These are phyloP conservation scores for Ericerus pela DNA, from an alignment of 1,140 invertebrate species.

Conservation along the genomic window DNA sequence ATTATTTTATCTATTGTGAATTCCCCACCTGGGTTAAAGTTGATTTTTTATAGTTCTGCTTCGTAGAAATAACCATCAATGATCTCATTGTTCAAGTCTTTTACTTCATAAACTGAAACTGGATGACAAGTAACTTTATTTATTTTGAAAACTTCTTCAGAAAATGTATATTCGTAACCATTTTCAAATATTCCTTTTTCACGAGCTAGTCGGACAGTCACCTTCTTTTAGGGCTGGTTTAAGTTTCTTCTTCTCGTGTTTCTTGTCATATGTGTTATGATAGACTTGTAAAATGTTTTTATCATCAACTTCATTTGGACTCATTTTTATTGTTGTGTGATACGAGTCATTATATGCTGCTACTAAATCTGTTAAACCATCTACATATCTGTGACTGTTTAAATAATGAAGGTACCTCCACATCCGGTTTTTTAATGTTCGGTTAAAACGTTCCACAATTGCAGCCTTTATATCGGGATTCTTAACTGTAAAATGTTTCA, in stretches of 20 bases:
- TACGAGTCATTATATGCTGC: slow-evolving; percentile 27
- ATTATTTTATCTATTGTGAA: neutral
- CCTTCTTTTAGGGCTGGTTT: slow-evolving; percentile 15
- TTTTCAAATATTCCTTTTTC: slow-evolving; percentile 22
- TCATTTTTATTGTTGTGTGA: slow-evolving; percentile 24
- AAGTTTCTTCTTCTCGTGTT: slow-evolving; percentile 10
- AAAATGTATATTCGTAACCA: slow-evolving; percentile 27
- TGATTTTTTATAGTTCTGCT: slow-evolving; percentile 21
- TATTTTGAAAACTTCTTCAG: slow-evolving; percentile 29
- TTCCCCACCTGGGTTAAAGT: neutral
- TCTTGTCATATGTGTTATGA: neutral
- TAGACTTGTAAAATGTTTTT: neutral
- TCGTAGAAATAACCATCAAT: slow-evolving; percentile 26
- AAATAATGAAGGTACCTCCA: slow-evolving; percentile 30
- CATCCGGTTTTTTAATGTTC: slow-evolving; percentile 32
- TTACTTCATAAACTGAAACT: slow-evolving; percentile 25
- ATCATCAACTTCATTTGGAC: neutral
- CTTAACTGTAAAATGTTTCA: slow-evolving; percentile 29
- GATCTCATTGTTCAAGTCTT: slow-evolving; percentile 25
- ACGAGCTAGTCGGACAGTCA: slow-evolving; percentile 24
- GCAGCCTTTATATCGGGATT: slow-evolving; percentile 31
- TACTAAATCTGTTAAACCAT: slow-evolving; percentile 6
- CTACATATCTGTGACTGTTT: slow-evolving; percentile 20
- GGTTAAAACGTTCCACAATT: slow-evolving; percentile 32
- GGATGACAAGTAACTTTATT: slow-evolving; percentile 21